Base-by-base conservation (phyloP, 2,113 vertebrate species). In the Coryphaenoides rupestris region DNA sequence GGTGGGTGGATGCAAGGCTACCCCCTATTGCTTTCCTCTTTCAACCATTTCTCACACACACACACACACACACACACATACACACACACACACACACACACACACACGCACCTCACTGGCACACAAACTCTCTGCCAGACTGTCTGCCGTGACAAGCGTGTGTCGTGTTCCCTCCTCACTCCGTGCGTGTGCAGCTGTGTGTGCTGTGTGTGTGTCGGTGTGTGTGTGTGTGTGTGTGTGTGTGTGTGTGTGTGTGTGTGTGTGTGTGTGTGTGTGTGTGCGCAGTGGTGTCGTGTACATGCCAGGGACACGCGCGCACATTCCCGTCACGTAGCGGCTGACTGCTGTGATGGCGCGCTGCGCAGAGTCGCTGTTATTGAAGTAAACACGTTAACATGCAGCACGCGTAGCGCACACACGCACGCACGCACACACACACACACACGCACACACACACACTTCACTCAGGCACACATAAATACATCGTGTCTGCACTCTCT, bases 301-400 rank as follows among this genome's bases (percentile, higher is more conserved):
- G 28, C 28, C 28, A 33, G 28, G 28, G 28, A 33, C 28, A 33
- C 28, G 28, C 28, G n/a, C n/a, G 13, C 67, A 63, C 26, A 79
- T 77, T 81, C 85, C 75, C 68, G 80, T 83, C 84, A 86, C 87
- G 85, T 87, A 78, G 65, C 69, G 54, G 54, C 46, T 33, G 28
- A 33, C 28, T 33, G 47, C 14, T n/a, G 17, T 49, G 47, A 49
- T 12, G 28, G 47, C 47, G 47, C 47, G 47, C 14, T 5, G 47
- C 47, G 47, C 14, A 49, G 47, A 15, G 47, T 49, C 14, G 47
- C 14, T 49, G 47, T 57, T 49, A 19, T 66, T 26, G 55, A 66
- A 74, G 72, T 70, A 77, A 81, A 77, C 75, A 81, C 65, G 70
- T 82, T 74, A 75, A 78, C 77, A 85, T 79, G 79, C 84, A 76